These are phyloP conservation scores for Acronicta psi DNA, from an alignment of 2,888 invertebrate species.

Conservation along the genomic window DNA sequence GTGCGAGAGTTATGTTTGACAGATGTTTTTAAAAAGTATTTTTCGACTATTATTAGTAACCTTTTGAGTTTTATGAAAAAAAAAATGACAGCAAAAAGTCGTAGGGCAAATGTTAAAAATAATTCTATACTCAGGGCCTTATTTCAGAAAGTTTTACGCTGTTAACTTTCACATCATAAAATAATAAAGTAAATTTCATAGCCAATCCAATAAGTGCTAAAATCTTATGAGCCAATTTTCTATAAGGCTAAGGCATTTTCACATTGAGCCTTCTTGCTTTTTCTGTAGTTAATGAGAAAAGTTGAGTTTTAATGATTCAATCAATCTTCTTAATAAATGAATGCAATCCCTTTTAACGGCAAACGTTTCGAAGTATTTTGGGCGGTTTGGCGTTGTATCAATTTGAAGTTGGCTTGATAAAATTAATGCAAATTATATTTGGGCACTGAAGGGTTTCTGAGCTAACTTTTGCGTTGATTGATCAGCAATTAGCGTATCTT, in stretches of 20 bases:
- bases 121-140: too few relatives aligned
- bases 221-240: constrained; percentile 46
- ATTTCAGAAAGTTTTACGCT: not conserved
- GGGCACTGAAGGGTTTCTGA: constrained; percentile 58
- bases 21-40: not conserved
- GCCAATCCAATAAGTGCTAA: constrained; percentile 27
- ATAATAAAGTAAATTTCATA: constrained; percentile 5
- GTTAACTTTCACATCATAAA: constrained; percentile 1
- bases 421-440: constrained; percentile 61
- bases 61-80: too few relatives aligned
- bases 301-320: constrained; percentile 56
- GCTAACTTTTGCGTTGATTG: constrained; percentile 59
- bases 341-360: constrained; percentile 54
- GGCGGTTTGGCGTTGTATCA: constrained; percentile 45
- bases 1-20: not conserved
- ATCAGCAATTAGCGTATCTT: constrained; percentile 56
- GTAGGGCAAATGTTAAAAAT: too few relatives aligned
- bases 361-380: constrained; percentile 46
- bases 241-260: constrained; percentile 28
- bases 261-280: constrained; percentile 29
- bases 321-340: constrained; percentile 62
- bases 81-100: too few relatives aligned
- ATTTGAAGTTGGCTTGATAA: constrained; percentile 53
- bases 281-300: constrained; percentile 58
- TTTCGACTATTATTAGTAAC: too few relatives aligned